phyloP scores from a whole-genome alignment of 2,888 invertebrate genomes.

The Polyploca ridens region DNA sequence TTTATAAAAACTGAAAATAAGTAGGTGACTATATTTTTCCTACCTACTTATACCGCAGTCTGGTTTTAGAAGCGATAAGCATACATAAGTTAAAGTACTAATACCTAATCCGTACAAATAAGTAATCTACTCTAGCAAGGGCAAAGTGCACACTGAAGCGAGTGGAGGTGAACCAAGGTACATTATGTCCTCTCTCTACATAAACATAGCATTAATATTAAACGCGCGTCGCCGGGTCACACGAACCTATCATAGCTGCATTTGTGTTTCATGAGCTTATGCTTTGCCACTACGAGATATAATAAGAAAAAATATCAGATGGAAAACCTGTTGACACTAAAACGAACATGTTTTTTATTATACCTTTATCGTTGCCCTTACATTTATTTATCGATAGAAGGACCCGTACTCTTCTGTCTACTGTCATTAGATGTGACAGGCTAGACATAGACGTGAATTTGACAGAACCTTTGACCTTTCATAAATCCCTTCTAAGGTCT shows the following conservation, averaged over 20 bases:
- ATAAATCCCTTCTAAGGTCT: too few relatives aligned
- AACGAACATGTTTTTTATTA: not conserved
- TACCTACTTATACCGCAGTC: too few relatives aligned
- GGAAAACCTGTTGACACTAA: not conserved
- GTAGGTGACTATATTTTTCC: too few relatives aligned
- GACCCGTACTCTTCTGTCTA: too few relatives aligned
- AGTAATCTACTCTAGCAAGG: slow-evolving; percentile 41
- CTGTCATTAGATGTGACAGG: too few relatives aligned
- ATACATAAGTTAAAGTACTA: slow-evolving; percentile 24
- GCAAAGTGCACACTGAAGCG: slow-evolving; percentile 30
- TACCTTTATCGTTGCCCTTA: too few relatives aligned
- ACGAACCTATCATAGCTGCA: slow-evolving; percentile 30
- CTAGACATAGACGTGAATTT: too few relatives aligned
- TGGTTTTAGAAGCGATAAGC: not conserved
- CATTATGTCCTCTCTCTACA: slow-evolving; percentile 42
- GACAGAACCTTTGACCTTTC: too few relatives aligned
- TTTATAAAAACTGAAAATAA: too few relatives aligned
- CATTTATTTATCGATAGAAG: too few relatives aligned
- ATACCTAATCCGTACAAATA: slow-evolving; percentile 45
- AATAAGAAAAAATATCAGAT: not conserved
- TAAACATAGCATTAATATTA: slow-evolving; percentile 59
- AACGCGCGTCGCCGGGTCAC: slow-evolving; percentile 32
- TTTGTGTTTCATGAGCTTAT: slow-evolving; percentile 47
- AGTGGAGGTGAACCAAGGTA: slow-evolving; percentile 18
- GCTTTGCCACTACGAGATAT: slow-evolving; percentile 10